Evolutionary conservation across 2,797 vertebrate genomes (phyloP), one percentile per base, ranked within the genome.

Genomic region (Macropus fuliginosus): DNA sequence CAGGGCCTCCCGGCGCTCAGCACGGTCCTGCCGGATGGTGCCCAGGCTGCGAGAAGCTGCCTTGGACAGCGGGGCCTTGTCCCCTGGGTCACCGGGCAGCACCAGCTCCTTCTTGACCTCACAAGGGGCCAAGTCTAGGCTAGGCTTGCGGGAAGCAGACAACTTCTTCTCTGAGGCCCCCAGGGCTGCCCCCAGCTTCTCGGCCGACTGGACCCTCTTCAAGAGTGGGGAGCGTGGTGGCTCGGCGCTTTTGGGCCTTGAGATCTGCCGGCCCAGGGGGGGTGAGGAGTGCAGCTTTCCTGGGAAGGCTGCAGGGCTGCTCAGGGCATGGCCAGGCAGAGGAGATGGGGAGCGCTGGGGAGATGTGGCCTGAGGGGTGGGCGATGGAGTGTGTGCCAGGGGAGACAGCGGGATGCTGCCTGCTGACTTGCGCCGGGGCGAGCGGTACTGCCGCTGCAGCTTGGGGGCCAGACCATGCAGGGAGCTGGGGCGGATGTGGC

Each of bases 351-450:
- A 99, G 94, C 99, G 99, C 98, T 99, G 99, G 0, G 99, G 99
- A 0, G 99, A 99, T 5, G 99, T 99, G 98, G 99, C 99, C 97
- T 99, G 99, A 0, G 99, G 99, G 0, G 99, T 99, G 16, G 99
- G 99, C 0, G 99, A 99, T 0, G 99, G 99, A 27, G 99, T 99
- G 95, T 99, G 99, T 59, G 99, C 99, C 98, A 99, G 98, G 0
- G 99, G 99, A 0, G 99, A 99, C 62, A 99, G 99, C 0, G 99
- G 99, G 98, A 99, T 99, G 98, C 99, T 99, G 59, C 99, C 99
- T 0, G 99, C 99, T 0, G 99, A 99, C 98, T 99, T 99, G 98
- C 99, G 99, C 10, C 99, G 98, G 0, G 99, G 99, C 0, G 99
- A 99, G 91, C 99, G 99, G 98, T 99, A 99, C 96, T 99, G 99